Base-by-base conservation (phyloP, 2,113 vertebrate species). In the pig (Sus scrofa) region DNA sequence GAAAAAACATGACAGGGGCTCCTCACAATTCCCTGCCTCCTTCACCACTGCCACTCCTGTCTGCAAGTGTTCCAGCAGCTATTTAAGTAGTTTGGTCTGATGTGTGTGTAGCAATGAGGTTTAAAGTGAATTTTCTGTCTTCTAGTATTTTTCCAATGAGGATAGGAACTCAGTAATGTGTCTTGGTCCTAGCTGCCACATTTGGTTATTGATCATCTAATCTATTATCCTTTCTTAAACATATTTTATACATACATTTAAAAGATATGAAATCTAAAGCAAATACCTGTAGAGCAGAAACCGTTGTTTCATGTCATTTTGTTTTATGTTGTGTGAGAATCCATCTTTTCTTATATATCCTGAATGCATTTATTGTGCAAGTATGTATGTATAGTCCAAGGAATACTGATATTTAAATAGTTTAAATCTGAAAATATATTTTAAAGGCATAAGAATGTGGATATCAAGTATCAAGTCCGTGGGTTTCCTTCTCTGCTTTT, bases 381-480 rank as follows among this genome's bases (percentile, higher is more conserved):
- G 27, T 75, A 81, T 62, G 14, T 56, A 1, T 79, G 30, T 26
- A 67, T 34, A 75, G 67, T 50, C 37, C 75, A 3, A 81, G 30
- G 27, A 82, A 93, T 62, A 86, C 6, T 82, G 71, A 86, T 32
- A 54, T 56, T 26, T 58, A 32, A 62, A 70, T 81, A 44, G 52
- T 30, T 75, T 10, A 68, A 50, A 62, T 22, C 54, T 78, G 50
- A 67, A 74, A 52, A 70, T 62, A 56, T 18, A 77, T 62, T 81
- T 62, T 75, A 90, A 96, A 73, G n/a, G 65, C 63, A 95, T 6
- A 88, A 86, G 32, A 95, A 96, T 54, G 39, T 86, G 34, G 77
- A 56, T 85, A 67, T 24, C n/a, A 73, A 90, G 71, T 12, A 74
- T 6, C 60, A 24, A 26, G 11, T 18, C 30, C 34, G 5, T 26